phyloP scores from a whole-genome alignment of 2,797 vertebrate species.

The Artibeus jamaicensis region DNA sequence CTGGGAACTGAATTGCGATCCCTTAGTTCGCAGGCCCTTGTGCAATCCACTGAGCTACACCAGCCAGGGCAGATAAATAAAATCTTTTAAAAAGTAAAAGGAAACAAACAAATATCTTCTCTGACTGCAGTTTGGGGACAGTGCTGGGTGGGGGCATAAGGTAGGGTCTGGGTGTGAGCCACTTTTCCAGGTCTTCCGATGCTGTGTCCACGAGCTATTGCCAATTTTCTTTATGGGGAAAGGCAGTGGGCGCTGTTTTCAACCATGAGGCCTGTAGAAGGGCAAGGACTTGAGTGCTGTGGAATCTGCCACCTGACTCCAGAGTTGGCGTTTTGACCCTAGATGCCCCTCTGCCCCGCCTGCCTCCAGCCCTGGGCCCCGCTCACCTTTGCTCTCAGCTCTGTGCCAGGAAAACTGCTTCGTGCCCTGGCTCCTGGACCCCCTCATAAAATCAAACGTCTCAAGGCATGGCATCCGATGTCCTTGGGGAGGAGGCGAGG shows the following conservation, averaged over 20 bases:
- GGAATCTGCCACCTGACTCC: neutral
- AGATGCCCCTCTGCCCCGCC: neutral
- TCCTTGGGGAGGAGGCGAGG: neutral
- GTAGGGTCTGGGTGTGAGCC: neutral
- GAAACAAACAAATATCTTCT: neutral
- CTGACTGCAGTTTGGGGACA: neutral
- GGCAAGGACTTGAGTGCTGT: neutral
- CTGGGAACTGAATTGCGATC: no score
- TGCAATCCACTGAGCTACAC: no score
- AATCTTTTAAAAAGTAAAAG: neutral
- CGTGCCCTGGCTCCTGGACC: neutral
- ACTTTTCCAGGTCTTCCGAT: neutral
- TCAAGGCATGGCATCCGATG: neutral
- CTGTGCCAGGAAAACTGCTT: neutral
- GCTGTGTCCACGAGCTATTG: neutral
- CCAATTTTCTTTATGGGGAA: neutral
- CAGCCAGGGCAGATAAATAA: no score
- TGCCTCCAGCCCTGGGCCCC: neutral
- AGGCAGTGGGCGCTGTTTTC: accelerated
- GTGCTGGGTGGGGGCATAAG: no score
- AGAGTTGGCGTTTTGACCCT: neutral
- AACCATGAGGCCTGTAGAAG: neutral
- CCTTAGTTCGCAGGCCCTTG: no score
- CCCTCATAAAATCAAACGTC: slow-evolving; percentile 9
- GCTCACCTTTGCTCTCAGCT: neutral